Conservation (phyloP, 1,140 invertebrate species). For the Diachasmimorpha longicaudata region DNA sequence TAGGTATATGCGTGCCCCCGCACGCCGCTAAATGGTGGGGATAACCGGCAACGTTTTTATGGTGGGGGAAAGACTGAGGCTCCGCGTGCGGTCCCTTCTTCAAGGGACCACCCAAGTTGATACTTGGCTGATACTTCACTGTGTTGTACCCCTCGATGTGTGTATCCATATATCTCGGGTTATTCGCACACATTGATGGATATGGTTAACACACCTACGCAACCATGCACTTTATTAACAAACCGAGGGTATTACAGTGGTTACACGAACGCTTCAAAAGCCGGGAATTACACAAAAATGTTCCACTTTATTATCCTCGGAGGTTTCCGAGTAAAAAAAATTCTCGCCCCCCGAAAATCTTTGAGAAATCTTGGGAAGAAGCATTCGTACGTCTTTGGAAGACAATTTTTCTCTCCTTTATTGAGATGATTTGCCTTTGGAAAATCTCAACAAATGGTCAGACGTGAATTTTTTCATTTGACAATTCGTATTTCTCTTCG, state of each 20-base stretch:
- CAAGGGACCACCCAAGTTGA: constrained; percentile 61
- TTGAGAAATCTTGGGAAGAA: too few relatives aligned
- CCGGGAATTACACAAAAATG: constrained; percentile 2
- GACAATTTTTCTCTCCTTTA: too few relatives aligned
- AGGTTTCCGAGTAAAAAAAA: too few relatives aligned
- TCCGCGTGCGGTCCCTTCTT: constrained; percentile 62
- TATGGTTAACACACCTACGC: constrained; percentile 43
- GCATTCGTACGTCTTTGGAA: too few relatives aligned
- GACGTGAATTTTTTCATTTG: too few relatives aligned
- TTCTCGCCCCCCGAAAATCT: too few relatives aligned
- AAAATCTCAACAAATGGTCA: too few relatives aligned
- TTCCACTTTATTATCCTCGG: background rate
- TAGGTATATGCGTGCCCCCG: constrained; percentile 31
- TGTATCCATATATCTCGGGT: constrained; percentile 14
- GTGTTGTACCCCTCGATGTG: constrained; percentile 15
- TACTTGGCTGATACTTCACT: constrained; percentile 46
- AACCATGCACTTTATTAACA: constrained; percentile 35
- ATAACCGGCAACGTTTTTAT: constrained; percentile 50
- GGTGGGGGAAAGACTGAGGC: constrained; percentile 53
- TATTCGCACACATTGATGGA: constrained; percentile 16
- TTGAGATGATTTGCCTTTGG: too few relatives aligned
- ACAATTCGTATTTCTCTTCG: background rate
- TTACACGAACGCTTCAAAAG: background rate
- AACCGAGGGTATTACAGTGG: background rate
- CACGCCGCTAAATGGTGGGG: constrained; percentile 28